Conservation (phyloP, 2,113 vertebrate species). For the Psittacara wagleri region DNA sequence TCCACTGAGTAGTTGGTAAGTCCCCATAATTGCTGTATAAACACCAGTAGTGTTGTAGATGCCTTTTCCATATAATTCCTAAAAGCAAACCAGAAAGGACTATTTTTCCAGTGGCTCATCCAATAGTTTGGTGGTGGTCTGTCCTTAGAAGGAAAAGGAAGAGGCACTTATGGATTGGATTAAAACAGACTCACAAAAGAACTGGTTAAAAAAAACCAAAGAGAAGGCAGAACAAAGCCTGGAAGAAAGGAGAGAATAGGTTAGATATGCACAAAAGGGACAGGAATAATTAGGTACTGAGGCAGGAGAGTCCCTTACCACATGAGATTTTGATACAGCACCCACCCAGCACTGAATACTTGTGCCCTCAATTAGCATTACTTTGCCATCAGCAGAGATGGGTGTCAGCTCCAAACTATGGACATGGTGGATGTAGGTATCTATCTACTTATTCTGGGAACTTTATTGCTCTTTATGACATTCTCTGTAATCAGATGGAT, state of each 20-base stretch:
- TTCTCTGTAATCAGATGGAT: not conserved
- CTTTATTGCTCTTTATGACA: not conserved
- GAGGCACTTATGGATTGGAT: not conserved
- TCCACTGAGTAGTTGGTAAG: rapidly evolving
- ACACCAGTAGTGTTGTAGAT: not conserved
- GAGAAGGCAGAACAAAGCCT: not conserved
- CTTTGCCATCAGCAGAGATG: not conserved
- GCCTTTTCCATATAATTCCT: not conserved
- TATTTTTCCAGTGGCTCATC: not conserved
- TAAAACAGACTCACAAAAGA: not conserved
- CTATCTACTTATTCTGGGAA: not conserved
- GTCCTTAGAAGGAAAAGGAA: not conserved
- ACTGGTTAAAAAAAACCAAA: not conserved
- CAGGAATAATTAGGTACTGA: not conserved
- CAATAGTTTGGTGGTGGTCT: not conserved
- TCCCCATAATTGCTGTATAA: not conserved
- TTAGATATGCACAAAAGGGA: not conserved
- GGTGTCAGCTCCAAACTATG: not conserved
- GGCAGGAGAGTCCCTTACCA: not conserved
- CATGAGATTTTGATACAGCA: not conserved
- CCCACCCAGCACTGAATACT: not conserved
- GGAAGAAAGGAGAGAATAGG: not conserved
- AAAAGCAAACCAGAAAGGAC: not conserved
- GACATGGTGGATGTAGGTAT: not conserved
- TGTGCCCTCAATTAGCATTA: not conserved